These are phyloP conservation scores for Mohoua ochrocephala DNA, from an alignment of 2,113 vertebrate genomes.

Conservation along the genomic window DNA sequence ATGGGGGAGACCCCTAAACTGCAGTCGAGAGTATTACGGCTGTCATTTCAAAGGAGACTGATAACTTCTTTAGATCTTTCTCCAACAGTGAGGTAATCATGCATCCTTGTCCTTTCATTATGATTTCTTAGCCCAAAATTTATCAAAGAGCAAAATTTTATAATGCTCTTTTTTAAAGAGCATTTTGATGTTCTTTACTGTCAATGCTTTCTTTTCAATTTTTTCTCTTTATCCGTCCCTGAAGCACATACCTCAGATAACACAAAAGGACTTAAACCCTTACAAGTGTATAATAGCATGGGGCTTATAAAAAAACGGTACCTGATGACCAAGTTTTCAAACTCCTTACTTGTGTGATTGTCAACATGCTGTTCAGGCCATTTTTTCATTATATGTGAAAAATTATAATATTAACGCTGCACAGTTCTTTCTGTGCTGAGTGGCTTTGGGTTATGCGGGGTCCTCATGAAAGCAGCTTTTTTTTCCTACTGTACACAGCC, in stretches of 20 bases:
- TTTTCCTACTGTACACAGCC: background rate
- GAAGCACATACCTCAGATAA: background rate
- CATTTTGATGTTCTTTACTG: background rate
- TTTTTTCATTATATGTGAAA: background rate
- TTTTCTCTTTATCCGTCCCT: background rate
- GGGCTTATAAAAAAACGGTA: background rate
- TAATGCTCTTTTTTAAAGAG: background rate
- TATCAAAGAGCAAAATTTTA: slow-evolving; percentile 37
- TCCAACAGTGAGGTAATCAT: slow-evolving; percentile 37
- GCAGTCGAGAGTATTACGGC: background rate
- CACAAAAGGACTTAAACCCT: background rate
- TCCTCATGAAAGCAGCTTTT: background rate
- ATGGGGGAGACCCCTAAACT: background rate
- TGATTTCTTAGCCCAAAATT: background rate
- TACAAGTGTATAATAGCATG: background rate
- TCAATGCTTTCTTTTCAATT: background rate
- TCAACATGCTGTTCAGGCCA: background rate
- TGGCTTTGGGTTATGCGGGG: background rate
- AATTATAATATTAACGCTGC: background rate
- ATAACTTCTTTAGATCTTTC: slow-evolving; percentile 56
- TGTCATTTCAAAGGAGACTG: slow-evolving; percentile 44
- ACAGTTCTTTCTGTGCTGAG: background rate
- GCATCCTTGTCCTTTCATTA: slow-evolving; percentile 21
- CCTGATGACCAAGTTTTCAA: background rate
- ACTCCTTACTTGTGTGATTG: background rate